These are phyloP conservation scores for Tolmerus cingulatus DNA, from an alignment of 2,888 invertebrate species.

Conservation along the genomic window DNA sequence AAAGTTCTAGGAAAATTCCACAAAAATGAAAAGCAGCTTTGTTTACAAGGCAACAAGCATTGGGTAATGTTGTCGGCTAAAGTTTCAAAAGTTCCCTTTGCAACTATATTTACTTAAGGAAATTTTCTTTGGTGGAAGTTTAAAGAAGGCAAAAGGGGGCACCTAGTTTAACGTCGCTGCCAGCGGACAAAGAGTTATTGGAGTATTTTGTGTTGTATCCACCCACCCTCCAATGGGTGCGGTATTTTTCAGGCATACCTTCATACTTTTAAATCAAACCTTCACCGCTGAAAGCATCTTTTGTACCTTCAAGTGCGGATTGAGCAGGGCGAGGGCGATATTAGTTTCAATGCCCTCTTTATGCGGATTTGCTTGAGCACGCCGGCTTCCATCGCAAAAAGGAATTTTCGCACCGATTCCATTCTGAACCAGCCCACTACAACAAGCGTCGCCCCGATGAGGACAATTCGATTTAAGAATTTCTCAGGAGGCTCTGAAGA, in stretches of 20 bases:
- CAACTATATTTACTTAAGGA: not conserved
- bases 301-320: not conserved
- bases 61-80: not conserved
- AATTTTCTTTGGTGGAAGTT: not conserved
- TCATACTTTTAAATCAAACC: not conserved
- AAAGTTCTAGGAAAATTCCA: not conserved
- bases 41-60: not conserved
- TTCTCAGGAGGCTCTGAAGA: not conserved
- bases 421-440: not conserved
- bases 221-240: not conserved
- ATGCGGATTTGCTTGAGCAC: not conserved
- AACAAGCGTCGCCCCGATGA: not conserved
- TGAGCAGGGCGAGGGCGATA: not conserved
- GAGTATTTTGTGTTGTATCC: not conserved
- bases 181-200: not conserved
- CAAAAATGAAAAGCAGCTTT: not conserved
- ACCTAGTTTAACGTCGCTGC: not conserved
- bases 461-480: not conserved
- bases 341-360: not conserved
- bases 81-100: not conserved
- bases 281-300: not conserved
- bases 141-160: not conserved
- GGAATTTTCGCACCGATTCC: not conserved
- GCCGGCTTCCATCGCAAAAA: not conserved
- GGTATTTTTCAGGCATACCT: not conserved